Evolutionary conservation across 1,140 invertebrate genomes (phyloP).

Genomic region (Nixonia krombeini): DNA sequence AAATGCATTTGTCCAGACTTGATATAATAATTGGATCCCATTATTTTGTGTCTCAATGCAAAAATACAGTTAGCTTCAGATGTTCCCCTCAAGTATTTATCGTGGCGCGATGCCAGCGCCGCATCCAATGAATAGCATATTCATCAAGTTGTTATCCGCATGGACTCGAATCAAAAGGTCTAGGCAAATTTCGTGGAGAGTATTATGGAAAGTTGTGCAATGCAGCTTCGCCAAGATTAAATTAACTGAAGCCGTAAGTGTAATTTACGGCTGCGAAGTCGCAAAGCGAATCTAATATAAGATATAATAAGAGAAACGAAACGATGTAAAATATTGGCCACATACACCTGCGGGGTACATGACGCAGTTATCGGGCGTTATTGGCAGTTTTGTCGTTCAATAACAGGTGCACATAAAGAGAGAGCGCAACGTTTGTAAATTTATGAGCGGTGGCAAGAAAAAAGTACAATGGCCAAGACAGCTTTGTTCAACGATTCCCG

Average conservation of each 20-base stretch:
- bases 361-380: constrained; percentile 63
- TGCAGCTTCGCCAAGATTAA: constrained; percentile 37
- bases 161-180: constrained; percentile 44
- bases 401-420: constrained; percentile 61
- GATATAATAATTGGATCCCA: too few relatives aligned
- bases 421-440: constrained; percentile 28
- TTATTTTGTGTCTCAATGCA: too few relatives aligned
- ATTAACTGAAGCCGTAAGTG: constrained; percentile 40
- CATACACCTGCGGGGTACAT: constrained; percentile 48
- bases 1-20: too few relatives aligned
- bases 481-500: constrained; percentile 6
- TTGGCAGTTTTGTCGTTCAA: constrained; percentile 66
- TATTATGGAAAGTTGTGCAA: constrained; percentile 44
- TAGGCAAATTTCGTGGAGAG: constrained; percentile 28
- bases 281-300: constrained; percentile 44
- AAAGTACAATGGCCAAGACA: constrained; percentile 21
- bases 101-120: constrained; percentile 35
- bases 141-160: constrained; percentile 50
- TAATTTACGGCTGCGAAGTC: constrained; percentile 40
- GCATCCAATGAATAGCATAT: constrained; percentile 46
- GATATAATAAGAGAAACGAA: constrained; percentile 46
- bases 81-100: constrained; percentile 43
- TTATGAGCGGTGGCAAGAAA: constrained; percentile 27
- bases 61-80: too few relatives aligned
- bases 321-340: constrained; percentile 31